Conservation (phyloP, 2,888 invertebrate genomes). For the Drosophila rellima region DNA sequence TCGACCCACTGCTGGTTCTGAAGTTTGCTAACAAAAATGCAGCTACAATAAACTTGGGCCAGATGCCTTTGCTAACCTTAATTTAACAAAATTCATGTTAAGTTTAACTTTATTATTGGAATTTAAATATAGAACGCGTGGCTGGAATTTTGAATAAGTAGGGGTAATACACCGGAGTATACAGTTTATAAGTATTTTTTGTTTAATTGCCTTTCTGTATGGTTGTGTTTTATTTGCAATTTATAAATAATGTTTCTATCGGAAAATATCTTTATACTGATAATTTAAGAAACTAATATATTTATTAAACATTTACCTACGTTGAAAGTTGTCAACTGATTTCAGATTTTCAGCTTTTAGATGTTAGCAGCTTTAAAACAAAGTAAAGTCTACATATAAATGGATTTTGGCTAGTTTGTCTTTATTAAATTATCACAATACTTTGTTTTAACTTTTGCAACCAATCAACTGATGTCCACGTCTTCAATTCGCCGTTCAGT, state of each 20-base stretch:
- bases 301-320: background rate
- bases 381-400: background rate
- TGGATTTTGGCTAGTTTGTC: slow-evolving; percentile 45
- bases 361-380: background rate
- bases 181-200: background rate
- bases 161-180: too few relatives aligned
- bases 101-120: background rate
- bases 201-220: too few relatives aligned
- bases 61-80: background rate
- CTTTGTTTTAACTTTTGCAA: slow-evolving; percentile 40
- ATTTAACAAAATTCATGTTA: background rate
- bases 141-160: background rate
- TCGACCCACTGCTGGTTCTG: background rate
- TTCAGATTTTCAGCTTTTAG: too few relatives aligned
- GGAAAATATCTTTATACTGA: too few relatives aligned
- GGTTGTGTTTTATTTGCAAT: too few relatives aligned
- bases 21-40: slow-evolving; percentile 2
- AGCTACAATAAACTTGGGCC: slow-evolving; percentile 1
- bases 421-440: slow-evolving; percentile 77
- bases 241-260: too few relatives aligned
- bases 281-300: too few relatives aligned
- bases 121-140: background rate
- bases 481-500: slow-evolving; percentile 15
- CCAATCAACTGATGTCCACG: slow-evolving; percentile 12
- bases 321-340: too few relatives aligned